Evolutionary conservation across 2,113 vertebrate species (phyloP), one percentile per base, ranked within the genome.

Genomic region (Lanius ludovicianus): DNA sequence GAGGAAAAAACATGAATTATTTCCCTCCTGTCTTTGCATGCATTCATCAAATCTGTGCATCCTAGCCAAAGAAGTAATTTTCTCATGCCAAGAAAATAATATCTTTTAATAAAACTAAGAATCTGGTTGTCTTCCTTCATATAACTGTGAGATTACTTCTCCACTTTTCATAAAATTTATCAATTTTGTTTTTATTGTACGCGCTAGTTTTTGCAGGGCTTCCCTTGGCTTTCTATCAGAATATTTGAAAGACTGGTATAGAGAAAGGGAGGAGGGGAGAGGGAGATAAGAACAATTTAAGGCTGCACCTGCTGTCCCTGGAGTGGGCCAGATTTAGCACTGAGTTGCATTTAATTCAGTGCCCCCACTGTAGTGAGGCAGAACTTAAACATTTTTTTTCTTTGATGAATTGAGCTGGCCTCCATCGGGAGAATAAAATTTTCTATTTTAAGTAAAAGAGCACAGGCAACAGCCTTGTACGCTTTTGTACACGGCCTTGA

Each of bases 271-370:
- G 47, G 96, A 95, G 47, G 28, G 14, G 62, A 92, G 59, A 92
- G 47, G 68, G 60, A 90, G 96, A 89, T 11, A 25, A 65, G 53
- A 25, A 57, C 28, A 64, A 31, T 33, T 84, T 74, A 35, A 87
- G 19, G 64, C 71, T 95, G 94, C 96, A 98, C 97, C 96, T 98
- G 96, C 79, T 97, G 83, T 86, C 79, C 37, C 42, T 80, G 59
- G 37, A 28, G 6, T 4, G 16, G 57, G 31, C 14, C 69, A 83
- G 52, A 65, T 44, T 81, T 2, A 2, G 17, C 11, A 35, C 31
- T 12, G 47, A 89, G 25, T 10, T 67, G 31, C 8, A 24, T 68
- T 87, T 84, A 60, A 39, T 56, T 75, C 42, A 64, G 11, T 30
- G 27, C 14, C 20, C 14, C 25, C 37, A 27, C 15, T 41, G 23